These are phyloP conservation scores for Streblospio benedicti DNA, from an alignment of 1,140 invertebrate species.

Conservation along the genomic window DNA sequence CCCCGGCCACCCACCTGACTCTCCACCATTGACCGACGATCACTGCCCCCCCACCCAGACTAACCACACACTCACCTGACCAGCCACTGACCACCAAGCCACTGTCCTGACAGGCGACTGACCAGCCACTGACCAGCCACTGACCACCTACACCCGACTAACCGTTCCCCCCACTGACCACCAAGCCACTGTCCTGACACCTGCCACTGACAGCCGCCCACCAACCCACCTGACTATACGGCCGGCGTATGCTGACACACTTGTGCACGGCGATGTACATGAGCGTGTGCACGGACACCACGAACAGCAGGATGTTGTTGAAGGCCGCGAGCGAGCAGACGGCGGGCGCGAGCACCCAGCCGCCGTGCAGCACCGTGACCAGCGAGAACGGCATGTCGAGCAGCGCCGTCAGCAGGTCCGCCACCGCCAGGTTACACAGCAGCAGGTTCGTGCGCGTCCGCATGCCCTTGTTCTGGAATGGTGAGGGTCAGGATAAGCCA, in stretches of 20 bases:
- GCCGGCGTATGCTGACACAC: slow-evolving; percentile 46
- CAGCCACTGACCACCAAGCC: no score
- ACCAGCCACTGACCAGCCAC: no score
- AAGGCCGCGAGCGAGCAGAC: slow-evolving; percentile 49
- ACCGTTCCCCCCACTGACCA: no score
- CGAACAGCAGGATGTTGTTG: slow-evolving; percentile 45
- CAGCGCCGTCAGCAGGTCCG: slow-evolving; percentile 47
- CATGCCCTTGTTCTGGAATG: slow-evolving; percentile 44
- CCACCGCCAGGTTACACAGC: slow-evolving; percentile 47
- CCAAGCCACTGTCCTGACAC: no score
- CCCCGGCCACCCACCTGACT: no score
- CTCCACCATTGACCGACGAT: no score
- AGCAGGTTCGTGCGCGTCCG: slow-evolving; percentile 49
- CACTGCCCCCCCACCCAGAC: no score
- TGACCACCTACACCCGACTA: no score
- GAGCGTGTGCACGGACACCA: slow-evolving; percentile 49
- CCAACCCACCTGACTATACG: slow-evolving; percentile 41
- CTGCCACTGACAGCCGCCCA: no score
- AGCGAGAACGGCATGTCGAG: slow-evolving; percentile 47
- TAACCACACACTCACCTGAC: no score
- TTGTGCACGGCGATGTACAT: slow-evolving; percentile 50
- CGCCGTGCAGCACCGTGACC: slow-evolving; percentile 39
- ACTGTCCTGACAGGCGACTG: no score
- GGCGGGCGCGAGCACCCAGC: slow-evolving; percentile 38
- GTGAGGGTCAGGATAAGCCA: no score